Conservation (phyloP, 2,113 vertebrate genomes). For the Neodontobutis hainanensis region DNA sequence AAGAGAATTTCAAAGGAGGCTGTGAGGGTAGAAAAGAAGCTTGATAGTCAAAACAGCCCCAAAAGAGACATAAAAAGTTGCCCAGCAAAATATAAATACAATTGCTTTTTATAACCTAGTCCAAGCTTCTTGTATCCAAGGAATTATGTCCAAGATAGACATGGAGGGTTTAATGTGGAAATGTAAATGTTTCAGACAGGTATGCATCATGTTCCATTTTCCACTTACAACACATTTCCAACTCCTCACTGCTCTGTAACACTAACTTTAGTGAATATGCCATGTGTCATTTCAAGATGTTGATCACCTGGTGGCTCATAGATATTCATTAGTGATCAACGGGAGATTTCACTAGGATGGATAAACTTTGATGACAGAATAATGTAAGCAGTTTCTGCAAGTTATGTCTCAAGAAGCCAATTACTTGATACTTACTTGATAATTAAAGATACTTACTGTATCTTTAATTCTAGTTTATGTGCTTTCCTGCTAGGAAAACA, state of each 20-base stretch:
- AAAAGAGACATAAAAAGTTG: conserved; percentile 62
- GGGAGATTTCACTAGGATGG: conserved; percentile 10
- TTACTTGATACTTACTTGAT: no score
- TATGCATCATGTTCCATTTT: conserved; percentile 68
- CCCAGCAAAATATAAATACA: conserved; percentile 64
- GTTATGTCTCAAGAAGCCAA: not conserved
- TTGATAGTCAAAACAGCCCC: conserved; percentile 53
- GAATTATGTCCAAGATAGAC: conserved; percentile 39
- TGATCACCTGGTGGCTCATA: conserved; percentile 16
- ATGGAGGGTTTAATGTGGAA: conserved; percentile 50
- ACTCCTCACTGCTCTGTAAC: conserved; percentile 24
- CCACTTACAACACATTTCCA: conserved; percentile 67
- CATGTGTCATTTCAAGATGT: conserved; percentile 41
- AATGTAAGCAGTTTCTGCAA: conserved; percentile 31
- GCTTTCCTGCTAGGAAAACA: conserved; percentile 64
- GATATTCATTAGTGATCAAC: conserved; percentile 8
- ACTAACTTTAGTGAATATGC: conserved; percentile 33
- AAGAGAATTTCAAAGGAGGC: conserved; percentile 12
- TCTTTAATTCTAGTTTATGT: conserved; percentile 61
- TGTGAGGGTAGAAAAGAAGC: conserved; percentile 26
- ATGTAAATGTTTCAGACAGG: conserved; percentile 62
- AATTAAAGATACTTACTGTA: no score
- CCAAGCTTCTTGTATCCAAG: conserved; percentile 13
- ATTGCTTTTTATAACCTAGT: conserved; percentile 31
- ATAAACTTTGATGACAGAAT: conserved; percentile 15